Evolutionary conservation across 1,140 invertebrate genomes (phyloP), one percentile per base, ranked within the genome.

Genomic region (Holotrichia oblita): DNA sequence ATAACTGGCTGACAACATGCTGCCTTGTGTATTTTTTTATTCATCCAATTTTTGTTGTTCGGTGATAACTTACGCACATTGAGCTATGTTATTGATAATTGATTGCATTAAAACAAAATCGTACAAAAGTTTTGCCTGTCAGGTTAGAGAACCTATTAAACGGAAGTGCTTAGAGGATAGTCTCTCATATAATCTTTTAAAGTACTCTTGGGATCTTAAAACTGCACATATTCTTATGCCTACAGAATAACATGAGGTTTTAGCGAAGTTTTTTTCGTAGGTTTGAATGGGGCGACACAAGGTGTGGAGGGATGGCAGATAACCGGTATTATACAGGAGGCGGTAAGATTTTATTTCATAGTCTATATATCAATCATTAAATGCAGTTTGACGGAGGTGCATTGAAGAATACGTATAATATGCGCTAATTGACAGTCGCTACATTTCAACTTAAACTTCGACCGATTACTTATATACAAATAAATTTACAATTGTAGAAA

Each of bases 261-360:
- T 59, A 77, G 64, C 59, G 61, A 42, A 61, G 76, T 77, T 78
- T 80, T 82, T 80, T 80, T 34, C 64, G 83, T 83, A 86, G 85
- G 81, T 82, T 83, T 83, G 83, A 84, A 85, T 87, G 85, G 86
- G 81, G 85, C 84, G 86, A 85, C 85, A 86, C 85, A 83, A 82
- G 86, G 87, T 87, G 84, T 86, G 87, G 87, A 89, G 88, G 89
- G 88, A 90, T 91, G 90, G 89, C 89, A 89, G 89, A 90, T 87
- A 90, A 90, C 87, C 88, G 89, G 85, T 90, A 89, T 89, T 91
- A 88, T 82, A 89, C 89, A 87, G 89, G 90, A 89, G 90, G 90
- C 88, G 90, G 90, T 91, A 86, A 90, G 90, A 90, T 61, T 64
- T 80, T 20, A 61, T 77, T 77, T 48, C 14, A 77, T 59, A 7